Percentiles rank a stretch among this genome's conserved stretches.
These are phyloP conservation scores for Acrocyrtus sp. DNA, from an alignment of 2,888 invertebrate species.

Conservation along the genomic window DNA sequence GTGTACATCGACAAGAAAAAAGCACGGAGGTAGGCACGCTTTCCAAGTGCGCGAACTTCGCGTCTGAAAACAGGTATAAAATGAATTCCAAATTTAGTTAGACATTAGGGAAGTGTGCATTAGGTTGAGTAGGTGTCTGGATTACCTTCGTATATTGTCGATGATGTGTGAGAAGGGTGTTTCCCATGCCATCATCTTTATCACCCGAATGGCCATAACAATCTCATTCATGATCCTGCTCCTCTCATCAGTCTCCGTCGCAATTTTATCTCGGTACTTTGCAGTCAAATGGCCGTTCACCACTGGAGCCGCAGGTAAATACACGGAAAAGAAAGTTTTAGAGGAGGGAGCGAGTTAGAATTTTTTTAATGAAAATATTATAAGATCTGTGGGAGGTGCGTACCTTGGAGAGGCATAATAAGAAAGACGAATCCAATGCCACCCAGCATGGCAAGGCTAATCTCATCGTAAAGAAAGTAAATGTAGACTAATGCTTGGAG, in stretches of 20 bases:
- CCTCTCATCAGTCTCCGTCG: slow-evolving; percentile 66
- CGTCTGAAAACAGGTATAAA: no score
- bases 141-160: slow-evolving; percentile 47
- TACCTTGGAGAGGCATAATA: slow-evolving; percentile 86
- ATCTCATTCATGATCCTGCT: slow-evolving; percentile 72
- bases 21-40: slow-evolving; percentile 75
- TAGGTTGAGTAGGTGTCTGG: no score
- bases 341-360: no score
- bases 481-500: slow-evolving; percentile 83
- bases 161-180: slow-evolving; percentile 70
- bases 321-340: no score
- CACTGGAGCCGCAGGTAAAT: no score
- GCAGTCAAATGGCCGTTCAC: slow-evolving; percentile 68
- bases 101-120: no score
- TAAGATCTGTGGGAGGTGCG: slow-evolving; percentile 82
- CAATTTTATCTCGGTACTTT: slow-evolving; percentile 73
- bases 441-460: slow-evolving; percentile 77
- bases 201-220: slow-evolving; percentile 71
- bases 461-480: slow-evolving; percentile 80
- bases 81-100: no score
- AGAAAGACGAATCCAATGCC: slow-evolving; percentile 84
- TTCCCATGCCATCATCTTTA: slow-evolving; percentile 76
- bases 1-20: slow-evolving; percentile 74
- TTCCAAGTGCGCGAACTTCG: slow-evolving; percentile 76
- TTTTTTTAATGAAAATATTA: no score